These are phyloP conservation scores for Drosophila oshimai DNA, from an alignment of 1,140 invertebrate species.

Conservation along the genomic window DNA sequence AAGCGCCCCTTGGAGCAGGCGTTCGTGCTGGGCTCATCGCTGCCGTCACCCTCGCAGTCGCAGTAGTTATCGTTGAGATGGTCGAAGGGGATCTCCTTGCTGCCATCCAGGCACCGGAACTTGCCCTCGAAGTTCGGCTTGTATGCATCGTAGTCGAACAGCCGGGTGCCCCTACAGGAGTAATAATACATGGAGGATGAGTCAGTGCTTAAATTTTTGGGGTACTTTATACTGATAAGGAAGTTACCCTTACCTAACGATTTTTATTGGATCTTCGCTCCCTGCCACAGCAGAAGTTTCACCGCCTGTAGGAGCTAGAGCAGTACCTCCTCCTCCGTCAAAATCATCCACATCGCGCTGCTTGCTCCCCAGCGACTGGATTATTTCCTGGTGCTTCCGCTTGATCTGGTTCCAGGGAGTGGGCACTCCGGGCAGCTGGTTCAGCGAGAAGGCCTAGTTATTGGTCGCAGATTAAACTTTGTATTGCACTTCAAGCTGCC, in stretches of 20 bases:
- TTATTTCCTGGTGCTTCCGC: slow-evolving; percentile 67
- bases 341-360: slow-evolving; percentile 62
- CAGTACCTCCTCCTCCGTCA: slow-evolving; percentile 25
- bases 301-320: not conserved
- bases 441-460: slow-evolving; percentile 73
- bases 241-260: slow-evolving; percentile 55
- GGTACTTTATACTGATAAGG: not conserved
- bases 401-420: slow-evolving; percentile 64
- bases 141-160: slow-evolving; percentile 80
- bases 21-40: slow-evolving; percentile 95
- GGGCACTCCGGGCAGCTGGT: slow-evolving; percentile 71
- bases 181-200: not conserved
- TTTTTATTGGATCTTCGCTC: slow-evolving; percentile 59
- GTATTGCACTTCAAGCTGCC: not conserved
- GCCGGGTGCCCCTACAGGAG: slow-evolving; percentile 65
- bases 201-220: no score
- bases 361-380: slow-evolving; percentile 65
- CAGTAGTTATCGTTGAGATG: slow-evolving; percentile 97
- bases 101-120: slow-evolving; percentile 75
- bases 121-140: slow-evolving; percentile 73
- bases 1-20: slow-evolving; percentile 93
- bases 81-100: slow-evolving; percentile 80
- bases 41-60: slow-evolving; percentile 92
- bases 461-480: slow-evolving; percentile 8
- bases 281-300: slow-evolving; percentile 5